Base-by-base conservation (phyloP, 2,113 vertebrate genomes). In the Apistogramma diplotaenia region DNA sequence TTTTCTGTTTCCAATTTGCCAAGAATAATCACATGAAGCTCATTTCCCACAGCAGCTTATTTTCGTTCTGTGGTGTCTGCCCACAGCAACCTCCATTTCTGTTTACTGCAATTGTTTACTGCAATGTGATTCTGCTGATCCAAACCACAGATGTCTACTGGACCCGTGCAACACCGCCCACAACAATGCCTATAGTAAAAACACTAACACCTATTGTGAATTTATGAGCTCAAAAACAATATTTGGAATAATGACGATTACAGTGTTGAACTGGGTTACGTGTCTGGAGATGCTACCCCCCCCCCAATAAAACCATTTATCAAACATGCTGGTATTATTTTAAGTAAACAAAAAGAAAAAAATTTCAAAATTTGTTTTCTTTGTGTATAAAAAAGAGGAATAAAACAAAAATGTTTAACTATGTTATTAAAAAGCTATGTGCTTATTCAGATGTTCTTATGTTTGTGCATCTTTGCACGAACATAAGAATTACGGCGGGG, bases 61-160 rank as follows among this genome's bases (percentile, higher is more conserved):
- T 85, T 78, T 60, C 53, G 12, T 76, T 55, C 40, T 51, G 27
- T 18, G 29, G 29, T 55, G 23, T 57, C 55, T 75, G 25, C 33
- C 51, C 25, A 46, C 40, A 53, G 74, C 13, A 65, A 60, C 11
- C 13, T 77, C 8, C 4, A 31, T 53, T 57, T 71, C 76, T 76
- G 46, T 78, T 84, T 74, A 65, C 16, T 43, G 59, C 3, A 1
- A 49, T 58, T 76, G 46, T 78, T 84, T 74, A 65, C 16, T 43
- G 59, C 3, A 1, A 49, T 58, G 6, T 74, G 33, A 73, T 83
- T 91, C 43, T 85, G 81, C 74, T 77, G 65, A 83, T 51, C n/a
- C 29, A 59, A 80, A n/a, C 31, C 56, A 65, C 72, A 74, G 53
- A 57, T 65, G 54, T n/a, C 27, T 53, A 21, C 6, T 70, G 60